A percentile compares a stretch with the other conserved stretches of the same genome.
Conservation (phyloP, 2,888 invertebrate genomes). For the Formica aserva region DNA sequence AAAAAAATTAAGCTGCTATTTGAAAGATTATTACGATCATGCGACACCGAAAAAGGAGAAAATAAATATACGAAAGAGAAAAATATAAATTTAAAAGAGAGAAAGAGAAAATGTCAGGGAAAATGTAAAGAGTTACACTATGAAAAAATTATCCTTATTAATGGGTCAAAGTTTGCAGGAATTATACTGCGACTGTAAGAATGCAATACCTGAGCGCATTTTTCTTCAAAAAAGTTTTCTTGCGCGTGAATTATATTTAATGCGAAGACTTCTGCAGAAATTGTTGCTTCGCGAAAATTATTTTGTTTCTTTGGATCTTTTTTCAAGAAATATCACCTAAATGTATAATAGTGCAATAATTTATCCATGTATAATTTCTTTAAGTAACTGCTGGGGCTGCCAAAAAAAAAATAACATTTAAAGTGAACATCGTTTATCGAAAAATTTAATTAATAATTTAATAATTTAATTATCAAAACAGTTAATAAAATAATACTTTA, state of each 20-base stretch:
- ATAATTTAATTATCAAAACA: constrained; percentile 2
- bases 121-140: constrained; percentile 38
- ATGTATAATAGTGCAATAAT: neutral
- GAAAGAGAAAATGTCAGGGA: constrained; percentile 21
- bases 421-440: neutral
- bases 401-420: neutral
- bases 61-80: constrained; percentile 22
- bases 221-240: constrained; percentile 44
- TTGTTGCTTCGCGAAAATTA: constrained; percentile 8
- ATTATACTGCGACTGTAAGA: constrained; percentile 41
- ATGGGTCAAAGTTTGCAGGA: constrained; percentile 40
- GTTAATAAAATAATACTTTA: neutral
- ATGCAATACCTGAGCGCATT: constrained; percentile 22
- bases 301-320: neutral
- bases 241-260: constrained; percentile 43
- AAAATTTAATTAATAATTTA: neutral
- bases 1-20: constrained; percentile 36
- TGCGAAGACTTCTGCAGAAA: constrained; percentile 15
- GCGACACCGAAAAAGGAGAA: constrained; percentile 19
- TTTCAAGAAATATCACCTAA: constrained; percentile 6
- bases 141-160: constrained; percentile 48
- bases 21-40: constrained; percentile 8
- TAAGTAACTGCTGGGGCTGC: neutral
- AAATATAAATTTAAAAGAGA: constrained; percentile 33
- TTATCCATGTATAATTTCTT: neutral